Evolutionary conservation across 2,113 vertebrate genomes (phyloP).

Genomic region (Gila orcuttii): DNA sequence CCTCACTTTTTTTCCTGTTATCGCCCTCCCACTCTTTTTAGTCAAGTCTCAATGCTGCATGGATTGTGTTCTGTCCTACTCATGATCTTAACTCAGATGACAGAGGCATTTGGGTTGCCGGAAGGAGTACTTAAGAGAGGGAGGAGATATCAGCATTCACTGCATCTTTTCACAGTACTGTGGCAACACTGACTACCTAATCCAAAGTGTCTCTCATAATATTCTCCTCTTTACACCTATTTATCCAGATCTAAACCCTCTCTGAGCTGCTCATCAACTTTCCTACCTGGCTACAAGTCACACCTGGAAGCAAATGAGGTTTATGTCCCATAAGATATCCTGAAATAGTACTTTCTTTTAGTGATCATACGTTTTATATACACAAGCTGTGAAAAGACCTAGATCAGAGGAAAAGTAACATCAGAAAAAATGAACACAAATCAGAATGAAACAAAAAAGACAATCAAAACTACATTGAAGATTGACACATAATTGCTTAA

Average conservation of each 20-base stretch:
- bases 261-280: neutral
- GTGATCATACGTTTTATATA: conserved; percentile 39
- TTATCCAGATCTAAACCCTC: neutral
- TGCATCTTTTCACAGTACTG: conserved; percentile 18
- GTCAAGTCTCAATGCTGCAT: neutral
- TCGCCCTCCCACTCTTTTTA: conserved; percentile 10
- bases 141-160: conserved; percentile 1
- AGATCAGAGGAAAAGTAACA: conserved; percentile 95
- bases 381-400: conserved; percentile 99
- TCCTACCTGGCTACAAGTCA: conserved; percentile 7
- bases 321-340: conserved; percentile 18
- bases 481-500: conserved; percentile 89
- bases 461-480: conserved; percentile 92
- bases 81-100: neutral
- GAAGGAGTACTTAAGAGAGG: conserved; percentile 32
- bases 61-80: neutral
- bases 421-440: conserved; percentile 80
- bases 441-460: conserved; percentile 75
- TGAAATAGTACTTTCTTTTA: neutral
- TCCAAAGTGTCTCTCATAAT: neutral
- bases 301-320: conserved; percentile 1
- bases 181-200: neutral
- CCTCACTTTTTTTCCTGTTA: conserved; percentile 37
- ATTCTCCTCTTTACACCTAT: neutral
- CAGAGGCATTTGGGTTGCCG: conserved; percentile 45